These are phyloP conservation scores for Gymnodraco acuticeps DNA, from an alignment of 2,797 vertebrate species.

Conservation along the genomic window DNA sequence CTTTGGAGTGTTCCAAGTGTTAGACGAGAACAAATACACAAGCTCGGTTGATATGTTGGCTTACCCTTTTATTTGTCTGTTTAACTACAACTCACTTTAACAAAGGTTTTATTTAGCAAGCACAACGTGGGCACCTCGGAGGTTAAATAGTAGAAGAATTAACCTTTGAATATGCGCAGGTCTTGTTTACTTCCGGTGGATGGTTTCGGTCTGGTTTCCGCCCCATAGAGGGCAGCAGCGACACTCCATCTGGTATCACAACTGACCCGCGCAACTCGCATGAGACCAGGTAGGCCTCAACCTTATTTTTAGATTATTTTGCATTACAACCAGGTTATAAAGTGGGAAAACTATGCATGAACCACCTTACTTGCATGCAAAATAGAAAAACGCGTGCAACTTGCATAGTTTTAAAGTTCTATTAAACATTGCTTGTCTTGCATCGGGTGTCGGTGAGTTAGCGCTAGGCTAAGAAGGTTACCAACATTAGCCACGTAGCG, in stretches of 20 bases:
- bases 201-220: not conserved
- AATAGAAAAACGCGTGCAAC: rapidly evolving
- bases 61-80: rapidly evolving
- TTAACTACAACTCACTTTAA: not conserved
- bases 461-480: constrained; percentile 44
- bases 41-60: not conserved
- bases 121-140: rapidly evolving
- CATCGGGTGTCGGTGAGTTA: constrained; percentile 12
- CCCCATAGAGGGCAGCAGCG: constrained; percentile 54
- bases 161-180: not conserved
- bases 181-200: constrained; percentile 38
- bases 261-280: constrained; percentile 74
- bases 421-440: constrained; percentile 5
- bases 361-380: rapidly evolving
- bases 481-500: constrained; percentile 35
- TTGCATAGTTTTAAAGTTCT: not conserved
- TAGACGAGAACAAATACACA: not conserved
- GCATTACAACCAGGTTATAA: rapidly evolving
- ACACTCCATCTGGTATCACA: constrained; percentile 28
- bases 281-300: constrained; percentile 76
- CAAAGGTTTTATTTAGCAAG: rapidly evolving
- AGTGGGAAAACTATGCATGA: rapidly evolving
- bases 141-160: not conserved
- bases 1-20: constrained; percentile 9
- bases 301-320: constrained; percentile 35